Conservation (phyloP, 1,140 invertebrate species). For the Campoletis sonorensis region DNA sequence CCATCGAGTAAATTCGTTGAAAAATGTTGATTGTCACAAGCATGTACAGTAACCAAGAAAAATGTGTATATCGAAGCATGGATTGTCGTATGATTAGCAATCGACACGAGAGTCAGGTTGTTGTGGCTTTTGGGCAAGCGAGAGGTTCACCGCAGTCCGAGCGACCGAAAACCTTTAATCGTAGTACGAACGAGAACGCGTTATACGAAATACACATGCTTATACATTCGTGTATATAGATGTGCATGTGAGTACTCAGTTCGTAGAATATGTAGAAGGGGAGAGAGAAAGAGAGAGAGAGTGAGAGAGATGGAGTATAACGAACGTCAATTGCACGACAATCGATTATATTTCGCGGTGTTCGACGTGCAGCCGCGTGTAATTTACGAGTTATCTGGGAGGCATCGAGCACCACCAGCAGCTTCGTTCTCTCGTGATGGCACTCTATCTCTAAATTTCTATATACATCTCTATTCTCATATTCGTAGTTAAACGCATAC, state of each 20-base stretch:
- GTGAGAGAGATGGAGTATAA: slow-evolving; percentile 31
- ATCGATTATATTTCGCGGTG: slow-evolving; percentile 55
- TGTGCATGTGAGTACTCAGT: not conserved
- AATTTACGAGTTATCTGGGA: slow-evolving; percentile 69
- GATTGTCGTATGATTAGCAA: slow-evolving; percentile 1
- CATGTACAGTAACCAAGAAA: no score
- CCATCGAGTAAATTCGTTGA: no score
- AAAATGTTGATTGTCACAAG: no score
- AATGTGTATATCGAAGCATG: no score
- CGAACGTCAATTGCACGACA: slow-evolving; percentile 60
- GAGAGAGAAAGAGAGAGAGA: not conserved
- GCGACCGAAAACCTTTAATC: slow-evolving; percentile 21
- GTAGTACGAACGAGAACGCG: slow-evolving; percentile 14
- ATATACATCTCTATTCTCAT: slow-evolving; percentile 12
- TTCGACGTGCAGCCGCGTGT: slow-evolving; percentile 55
- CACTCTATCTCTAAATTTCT: slow-evolving; percentile 21
- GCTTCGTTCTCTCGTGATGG: slow-evolving; percentile 25
- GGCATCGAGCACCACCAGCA: slow-evolving; percentile 26
- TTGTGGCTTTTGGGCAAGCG: slow-evolving; percentile 24
- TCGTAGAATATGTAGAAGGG: slow-evolving; percentile 13
- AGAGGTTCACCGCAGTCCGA: slow-evolving; percentile 2
- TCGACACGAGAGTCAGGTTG: not conserved
- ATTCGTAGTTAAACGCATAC: not conserved
- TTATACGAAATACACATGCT: slow-evolving; percentile 15
- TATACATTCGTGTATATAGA: slow-evolving; percentile 9